phyloP scores from a whole-genome alignment of 2,113 vertebrate genomes.

The Erythrolamprus reginae region DNA sequence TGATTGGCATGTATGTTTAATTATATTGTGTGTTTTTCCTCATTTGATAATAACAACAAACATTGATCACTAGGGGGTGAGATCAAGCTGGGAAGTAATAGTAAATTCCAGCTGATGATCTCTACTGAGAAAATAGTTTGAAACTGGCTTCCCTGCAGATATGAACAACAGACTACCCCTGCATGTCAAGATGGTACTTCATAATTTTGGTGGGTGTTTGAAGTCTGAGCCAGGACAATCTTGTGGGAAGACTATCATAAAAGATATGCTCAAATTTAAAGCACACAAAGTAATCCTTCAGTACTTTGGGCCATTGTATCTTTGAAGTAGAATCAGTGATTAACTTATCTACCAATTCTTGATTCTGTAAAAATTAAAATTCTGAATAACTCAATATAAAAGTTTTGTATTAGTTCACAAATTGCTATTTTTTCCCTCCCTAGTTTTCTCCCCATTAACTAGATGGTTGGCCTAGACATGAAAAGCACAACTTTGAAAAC shows the following conservation, averaged over 20 bases:
- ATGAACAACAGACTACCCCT: background rate
- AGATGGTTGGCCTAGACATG: conserved; percentile 24
- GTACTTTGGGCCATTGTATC: background rate
- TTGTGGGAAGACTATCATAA: background rate
- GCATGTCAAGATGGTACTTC: background rate
- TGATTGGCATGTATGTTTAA: background rate
- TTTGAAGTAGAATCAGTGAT: background rate
- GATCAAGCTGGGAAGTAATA: background rate
- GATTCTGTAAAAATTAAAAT: background rate
- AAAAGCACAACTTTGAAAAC: background rate
- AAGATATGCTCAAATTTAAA: background rate
- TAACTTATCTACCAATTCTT: background rate
- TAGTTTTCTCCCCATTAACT: background rate
- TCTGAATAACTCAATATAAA: background rate
- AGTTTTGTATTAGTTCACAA: background rate
- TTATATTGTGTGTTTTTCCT: background rate
- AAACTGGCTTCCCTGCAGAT: background rate
- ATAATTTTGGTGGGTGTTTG: too few relatives aligned
- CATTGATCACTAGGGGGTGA: background rate
- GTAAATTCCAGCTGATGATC: background rate
- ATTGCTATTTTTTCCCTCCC: background rate
- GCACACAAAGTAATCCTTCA: background rate
- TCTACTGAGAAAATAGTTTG: background rate
- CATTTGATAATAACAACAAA: background rate
- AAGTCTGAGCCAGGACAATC: background rate